Percentiles rank a stretch among this genome's conserved stretches.
These are phyloP conservation scores for Melipona beecheii DNA, from an alignment of 2,888 invertebrate genomes.

Conservation along the genomic window DNA sequence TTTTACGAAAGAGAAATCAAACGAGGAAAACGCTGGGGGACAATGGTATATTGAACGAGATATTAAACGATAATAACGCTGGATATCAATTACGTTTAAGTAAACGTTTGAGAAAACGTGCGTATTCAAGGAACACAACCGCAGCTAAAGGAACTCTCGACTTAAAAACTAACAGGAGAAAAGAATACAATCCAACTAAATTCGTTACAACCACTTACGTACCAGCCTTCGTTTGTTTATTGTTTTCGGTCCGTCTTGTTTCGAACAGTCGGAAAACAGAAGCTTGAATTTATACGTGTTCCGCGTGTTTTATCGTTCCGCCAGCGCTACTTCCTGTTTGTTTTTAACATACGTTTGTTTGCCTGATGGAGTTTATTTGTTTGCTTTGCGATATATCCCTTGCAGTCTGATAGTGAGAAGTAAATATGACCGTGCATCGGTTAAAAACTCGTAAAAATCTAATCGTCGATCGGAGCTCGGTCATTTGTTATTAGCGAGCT, in stretches of 20 bases:
- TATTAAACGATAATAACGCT: background rate
- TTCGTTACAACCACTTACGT: background rate
- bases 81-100: background rate
- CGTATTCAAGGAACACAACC: background rate
- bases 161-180: background rate
- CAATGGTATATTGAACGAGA: background rate
- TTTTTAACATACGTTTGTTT: background rate
- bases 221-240: background rate
- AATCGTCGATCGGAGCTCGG: too few relatives aligned
- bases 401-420: background rate
- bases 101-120: background rate
- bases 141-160: background rate
- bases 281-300: background rate
- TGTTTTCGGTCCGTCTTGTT: background rate
- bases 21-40: background rate
- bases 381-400: background rate
- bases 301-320: background rate
- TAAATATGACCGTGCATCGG: too few relatives aligned
- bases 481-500: background rate
- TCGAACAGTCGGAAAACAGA: background rate
- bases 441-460: background rate
- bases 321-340: background rate
- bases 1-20: too few relatives aligned
- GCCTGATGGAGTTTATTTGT: background rate
- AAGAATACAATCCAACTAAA: background rate